These are phyloP conservation scores for Diacarnus erythraeanus DNA, from an alignment of 37 sponge, comb jelly and placozoan species.

Conservation along the genomic window DNA sequence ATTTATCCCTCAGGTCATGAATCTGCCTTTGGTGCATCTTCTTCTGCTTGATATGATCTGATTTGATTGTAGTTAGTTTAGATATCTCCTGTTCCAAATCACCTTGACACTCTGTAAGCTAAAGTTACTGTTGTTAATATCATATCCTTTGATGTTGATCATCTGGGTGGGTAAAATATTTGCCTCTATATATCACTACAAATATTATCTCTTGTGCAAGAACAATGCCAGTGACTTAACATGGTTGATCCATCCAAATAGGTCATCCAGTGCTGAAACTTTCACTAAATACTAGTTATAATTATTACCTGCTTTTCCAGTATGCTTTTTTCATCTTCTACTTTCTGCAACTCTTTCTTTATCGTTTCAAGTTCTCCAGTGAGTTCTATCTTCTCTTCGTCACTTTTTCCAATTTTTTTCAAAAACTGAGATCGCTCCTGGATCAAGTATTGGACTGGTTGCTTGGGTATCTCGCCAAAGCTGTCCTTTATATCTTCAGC, in stretches of 20 bases:
- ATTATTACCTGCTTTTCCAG: constrained; percentile 9
- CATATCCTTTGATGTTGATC: not conserved
- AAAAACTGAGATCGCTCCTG: constrained; percentile 2
- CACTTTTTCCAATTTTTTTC: not conserved
- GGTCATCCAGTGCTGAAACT: no score
- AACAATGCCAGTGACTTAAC: no score
- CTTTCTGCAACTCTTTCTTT: not conserved
- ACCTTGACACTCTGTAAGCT: not conserved
- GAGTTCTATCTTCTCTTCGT: not conserved
- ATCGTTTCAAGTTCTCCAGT: not conserved
- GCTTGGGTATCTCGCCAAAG: constrained; percentile 2
- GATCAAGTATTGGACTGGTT: constrained; percentile 3
- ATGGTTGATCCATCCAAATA: no score
- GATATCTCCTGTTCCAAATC: constrained; percentile 1
- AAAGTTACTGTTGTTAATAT: not conserved
- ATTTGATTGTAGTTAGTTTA: not conserved
- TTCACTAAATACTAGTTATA: no score
- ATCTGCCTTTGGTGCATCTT: constrained; percentile 26
- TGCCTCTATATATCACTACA: not conserved
- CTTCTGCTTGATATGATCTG: constrained; percentile 34
- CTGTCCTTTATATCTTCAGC: constrained; percentile 23
- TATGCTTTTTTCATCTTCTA: not conserved
- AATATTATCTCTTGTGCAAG: no score
- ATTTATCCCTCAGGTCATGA: constrained; percentile 20
- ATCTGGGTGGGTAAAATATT: not conserved